Evolutionary conservation across 2,888 invertebrate genomes (phyloP).

Genomic region (Cataglyphis altisquamis): DNA sequence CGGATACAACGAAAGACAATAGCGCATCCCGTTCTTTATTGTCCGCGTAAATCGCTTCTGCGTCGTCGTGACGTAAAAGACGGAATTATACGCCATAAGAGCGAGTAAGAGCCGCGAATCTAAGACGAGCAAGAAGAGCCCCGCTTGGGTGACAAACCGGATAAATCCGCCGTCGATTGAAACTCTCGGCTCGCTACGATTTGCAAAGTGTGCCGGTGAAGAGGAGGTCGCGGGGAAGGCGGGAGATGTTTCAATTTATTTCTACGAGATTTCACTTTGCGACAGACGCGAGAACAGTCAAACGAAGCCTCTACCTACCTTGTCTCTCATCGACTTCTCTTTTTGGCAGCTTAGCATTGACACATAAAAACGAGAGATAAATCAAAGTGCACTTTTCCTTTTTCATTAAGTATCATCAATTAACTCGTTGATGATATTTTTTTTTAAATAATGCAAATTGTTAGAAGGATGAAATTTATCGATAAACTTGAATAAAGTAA

Average conservation of each 20-base stretch:
- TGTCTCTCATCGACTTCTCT: not conserved
- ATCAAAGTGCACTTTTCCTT: conserved; percentile 3
- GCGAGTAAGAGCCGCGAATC: conserved; percentile 3
- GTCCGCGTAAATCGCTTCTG: conserved; percentile 11
- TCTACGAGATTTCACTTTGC: conserved; percentile 34
- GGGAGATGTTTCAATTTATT: conserved; percentile 26
- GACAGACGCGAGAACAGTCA: conserved; percentile 20
- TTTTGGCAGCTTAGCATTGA: not conserved
- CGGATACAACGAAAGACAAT: not conserved
- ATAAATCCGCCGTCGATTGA: conserved; percentile 37
- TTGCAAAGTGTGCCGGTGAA: not conserved
- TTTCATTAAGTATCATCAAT: not conserved
- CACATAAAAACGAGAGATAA: not conserved
- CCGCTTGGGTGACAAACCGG: conserved; percentile 12
- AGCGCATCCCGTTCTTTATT: not conserved
- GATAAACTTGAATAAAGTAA: not conserved
- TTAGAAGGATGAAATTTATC: not conserved
- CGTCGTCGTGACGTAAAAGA: conserved; percentile 18
- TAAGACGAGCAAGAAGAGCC: conserved; percentile 8
- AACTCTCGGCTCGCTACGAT: conserved; percentile 10
- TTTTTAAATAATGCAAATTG: not conserved
- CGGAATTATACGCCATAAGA: conserved; percentile 30
- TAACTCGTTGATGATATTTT: not conserved
- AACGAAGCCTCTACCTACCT: not conserved
- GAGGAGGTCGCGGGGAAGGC: not conserved